Evolutionary conservation across 2,113 vertebrate genomes (phyloP).

Genomic region (Antigone vipio): DNA sequence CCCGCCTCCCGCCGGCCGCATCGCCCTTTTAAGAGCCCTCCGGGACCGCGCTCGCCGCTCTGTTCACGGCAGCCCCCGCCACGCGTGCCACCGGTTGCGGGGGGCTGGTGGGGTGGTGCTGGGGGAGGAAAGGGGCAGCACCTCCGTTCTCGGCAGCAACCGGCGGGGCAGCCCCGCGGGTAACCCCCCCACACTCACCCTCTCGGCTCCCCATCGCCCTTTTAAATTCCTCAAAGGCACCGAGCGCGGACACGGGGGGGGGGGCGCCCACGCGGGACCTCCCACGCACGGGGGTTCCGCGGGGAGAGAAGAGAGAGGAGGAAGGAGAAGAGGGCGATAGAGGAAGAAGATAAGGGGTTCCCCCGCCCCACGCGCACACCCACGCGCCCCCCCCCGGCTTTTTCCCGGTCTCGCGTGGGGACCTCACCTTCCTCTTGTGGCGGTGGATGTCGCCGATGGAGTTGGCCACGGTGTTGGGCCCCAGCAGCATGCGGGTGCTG

Average conservation of each 20-base stretch:
- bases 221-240: constrained; percentile 1
- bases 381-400: no score
- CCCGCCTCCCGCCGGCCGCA: not conserved
- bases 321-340: no score
- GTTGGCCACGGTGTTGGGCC: constrained; percentile 93
- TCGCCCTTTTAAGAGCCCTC: constrained; percentile 13
- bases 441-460: constrained; percentile 97
- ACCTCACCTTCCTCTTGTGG: constrained; percentile 88
- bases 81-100: constrained; percentile 3
- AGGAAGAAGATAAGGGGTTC: no score
- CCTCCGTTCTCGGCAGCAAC: no score
- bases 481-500: constrained; percentile 91
- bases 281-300: not conserved
- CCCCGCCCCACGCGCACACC: no score
- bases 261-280: not conserved
- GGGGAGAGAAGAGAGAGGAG: no score
- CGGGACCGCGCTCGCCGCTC: not conserved
- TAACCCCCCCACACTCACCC: not conserved
- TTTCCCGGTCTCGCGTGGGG: not conserved
- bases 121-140: no score
- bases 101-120: no score
- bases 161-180: not conserved
- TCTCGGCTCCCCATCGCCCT: not conserved
- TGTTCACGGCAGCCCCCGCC: constrained; percentile 59
- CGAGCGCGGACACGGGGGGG: not conserved